Base-by-base conservation (phyloP, 1,140 invertebrate species). In the Telenomus remus region DNA sequence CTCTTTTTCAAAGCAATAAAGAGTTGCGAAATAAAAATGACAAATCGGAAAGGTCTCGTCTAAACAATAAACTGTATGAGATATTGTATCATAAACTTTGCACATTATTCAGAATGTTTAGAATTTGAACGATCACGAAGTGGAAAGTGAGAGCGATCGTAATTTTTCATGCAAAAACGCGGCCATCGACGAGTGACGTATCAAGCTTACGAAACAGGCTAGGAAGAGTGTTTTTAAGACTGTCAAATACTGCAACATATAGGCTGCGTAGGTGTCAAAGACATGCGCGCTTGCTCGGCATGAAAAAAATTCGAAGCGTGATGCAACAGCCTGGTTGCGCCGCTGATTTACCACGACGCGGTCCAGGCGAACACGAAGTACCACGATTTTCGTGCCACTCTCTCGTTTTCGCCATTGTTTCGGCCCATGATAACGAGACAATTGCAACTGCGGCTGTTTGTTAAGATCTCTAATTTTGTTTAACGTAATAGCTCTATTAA, bases 181-280 rank as follows among this genome's bases (percentile, higher is more conserved):
- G 6, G 1, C 19, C 19, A 27, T 27, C 19, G 19, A 74, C 16
- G 61, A 65, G 48, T 66, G 48, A 64, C 71, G 76, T 72, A 76
- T 60, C 57, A 78, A 70, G 59, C 44, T 27, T 27, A 54, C 49
- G 56, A 3, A 19, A 65, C 69, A 71, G 57, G 48, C 65, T 16
- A 47, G 55, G 57, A 71, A 56, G 50, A 74, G 47, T 57, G 59
- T 69, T 79, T n/a, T 82, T 81, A 82, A 80, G 78, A 63, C 81
- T 71, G 59, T 70, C 39, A 35, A 63, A 37, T 66, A 49, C 27
- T 39, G 46, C 50, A 74, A 82, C 76, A 66, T 69, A 78, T 81
- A 66, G 61, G 61, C 54, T 54, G 74, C 80, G 81, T 83, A 80
- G 81, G 82, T 75, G 82, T 81, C 72, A 44, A 55, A 76, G 68